phyloP scores from a whole-genome alignment of 2,888 invertebrate genomes.

The Nephrocerus scutellatus region DNA sequence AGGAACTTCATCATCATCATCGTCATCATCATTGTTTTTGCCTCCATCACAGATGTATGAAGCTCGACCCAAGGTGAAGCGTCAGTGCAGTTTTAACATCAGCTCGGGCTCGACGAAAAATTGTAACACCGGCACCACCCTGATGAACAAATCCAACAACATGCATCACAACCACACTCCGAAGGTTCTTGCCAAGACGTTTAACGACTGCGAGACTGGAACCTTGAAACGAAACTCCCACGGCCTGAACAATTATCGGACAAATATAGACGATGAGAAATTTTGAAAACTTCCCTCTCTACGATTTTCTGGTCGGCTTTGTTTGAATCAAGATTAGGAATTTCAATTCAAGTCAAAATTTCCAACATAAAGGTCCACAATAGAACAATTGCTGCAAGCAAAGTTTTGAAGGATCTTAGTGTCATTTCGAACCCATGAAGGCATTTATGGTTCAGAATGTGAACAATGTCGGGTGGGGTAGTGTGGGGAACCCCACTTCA shows the following conservation, averaged over 20 bases:
- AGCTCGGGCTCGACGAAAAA: conserved; percentile 38
- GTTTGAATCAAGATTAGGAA: too few relatives aligned
- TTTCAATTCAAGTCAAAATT: neutral
- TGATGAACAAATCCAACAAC: conserved; percentile 55
- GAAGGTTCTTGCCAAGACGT: conserved; percentile 62
- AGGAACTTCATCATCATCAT: neutral
- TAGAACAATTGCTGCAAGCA: neutral
- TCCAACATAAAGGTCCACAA: neutral
- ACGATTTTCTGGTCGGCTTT: too few relatives aligned
- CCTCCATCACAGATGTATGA: conserved; percentile 47
- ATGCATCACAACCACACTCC: conserved; percentile 57
- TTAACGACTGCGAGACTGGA: conserved; percentile 71
- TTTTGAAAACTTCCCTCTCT: conserved; percentile 28
- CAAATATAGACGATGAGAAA: conserved; percentile 46
- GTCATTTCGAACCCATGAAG: neutral
- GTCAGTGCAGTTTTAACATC: conserved; percentile 64
- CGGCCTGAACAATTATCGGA: conserved; percentile 55
- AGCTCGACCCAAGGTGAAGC: conserved; percentile 50
- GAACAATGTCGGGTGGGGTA: too few relatives aligned
- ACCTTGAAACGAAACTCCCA: conserved; percentile 70
- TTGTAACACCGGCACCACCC: conserved; percentile 41
- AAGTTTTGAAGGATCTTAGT: neutral
- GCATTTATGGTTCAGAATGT: conserved; percentile 1
- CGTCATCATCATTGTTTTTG: conserved; percentile 16
- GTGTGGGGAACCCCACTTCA: too few relatives aligned